Evolutionary conservation across 2,113 vertebrate species (phyloP), one percentile per base, ranked within the genome.

Genomic region (Rhodinocichla rosea): DNA sequence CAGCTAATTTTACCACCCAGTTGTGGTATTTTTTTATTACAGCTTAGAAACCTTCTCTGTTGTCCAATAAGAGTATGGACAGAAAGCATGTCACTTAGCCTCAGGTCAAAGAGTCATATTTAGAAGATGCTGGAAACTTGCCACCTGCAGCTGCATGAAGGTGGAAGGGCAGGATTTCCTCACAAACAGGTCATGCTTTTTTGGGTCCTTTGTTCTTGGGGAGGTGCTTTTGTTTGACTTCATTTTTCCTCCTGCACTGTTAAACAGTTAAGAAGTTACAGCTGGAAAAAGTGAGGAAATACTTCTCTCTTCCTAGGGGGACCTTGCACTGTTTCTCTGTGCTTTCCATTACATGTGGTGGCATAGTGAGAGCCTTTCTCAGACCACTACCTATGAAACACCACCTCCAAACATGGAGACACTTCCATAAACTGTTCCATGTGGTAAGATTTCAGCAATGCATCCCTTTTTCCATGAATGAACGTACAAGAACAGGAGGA

Each of bases 111-210:
- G 79, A 87, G 83, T 87, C 65, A 3, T 37, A 84, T 90, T 94
- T 91, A 68, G 91, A 95, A 95, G 91, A 93, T 37, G 50, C 45
- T 96, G 96, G 96, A 95, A 84, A 87, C 55, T 63, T 91, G 94
- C 95, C 95, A 94, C 56, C 69, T 81, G 89, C 96, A 97, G 95
- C 96, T 97, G 96, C 83, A 78, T 75, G 80, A 92, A 95, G 94
- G 83, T 96, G 86, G 96, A 97, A 93, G 62, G 69, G 80, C 92
- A 97, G 95, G 95, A 97, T 97, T 93, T 96, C 96, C 96, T 96
- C 83, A 56, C 49, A 91, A 93, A 94, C 52, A 95, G 89, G 89
- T 94, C 86, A 92, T 94, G 92, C 56, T 94, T 94, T 97, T 96
- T 95, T 95, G 68, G 68, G 86, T 93, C 69, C 83, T 97, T 96